Conservation (phyloP, 2,888 invertebrate genomes). For the Mimachlamys varia region DNA sequence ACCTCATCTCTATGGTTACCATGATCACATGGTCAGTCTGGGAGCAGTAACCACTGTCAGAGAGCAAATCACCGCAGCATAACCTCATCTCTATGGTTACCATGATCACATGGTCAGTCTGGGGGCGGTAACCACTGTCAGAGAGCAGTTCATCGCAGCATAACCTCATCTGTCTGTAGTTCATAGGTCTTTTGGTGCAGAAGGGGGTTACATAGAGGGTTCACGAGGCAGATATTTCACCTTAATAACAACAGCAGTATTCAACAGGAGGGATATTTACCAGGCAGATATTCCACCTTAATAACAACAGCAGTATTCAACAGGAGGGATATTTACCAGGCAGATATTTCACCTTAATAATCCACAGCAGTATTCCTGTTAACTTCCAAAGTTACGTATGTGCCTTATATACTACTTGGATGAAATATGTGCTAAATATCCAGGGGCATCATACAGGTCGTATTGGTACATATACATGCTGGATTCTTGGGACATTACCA, state of each 20-base stretch:
- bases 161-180: not conserved
- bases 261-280: too few relatives aligned
- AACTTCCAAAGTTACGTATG: too few relatives aligned
- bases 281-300: too few relatives aligned
- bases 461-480: too few relatives aligned
- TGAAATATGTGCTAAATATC: too few relatives aligned
- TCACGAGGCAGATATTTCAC: not conserved
- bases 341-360: too few relatives aligned
- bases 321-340: too few relatives aligned
- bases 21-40: constrained; percentile 61
- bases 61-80: constrained; percentile 41
- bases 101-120: constrained; percentile 61
- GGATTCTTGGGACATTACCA: too few relatives aligned
- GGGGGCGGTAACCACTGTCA: constrained; percentile 47
- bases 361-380: too few relatives aligned
- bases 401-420: too few relatives aligned
- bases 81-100: constrained; percentile 53
- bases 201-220: not conserved
- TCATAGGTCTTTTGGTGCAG: not conserved
- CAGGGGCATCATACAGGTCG: too few relatives aligned
- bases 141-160: constrained; percentile 39
- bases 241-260: not conserved
- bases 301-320: too few relatives aligned
- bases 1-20: constrained; percentile 55
- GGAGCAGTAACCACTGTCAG: constrained; percentile 45